phyloP scores from a whole-genome alignment of 2,888 invertebrate species.

The Bimastos eiseni region DNA sequence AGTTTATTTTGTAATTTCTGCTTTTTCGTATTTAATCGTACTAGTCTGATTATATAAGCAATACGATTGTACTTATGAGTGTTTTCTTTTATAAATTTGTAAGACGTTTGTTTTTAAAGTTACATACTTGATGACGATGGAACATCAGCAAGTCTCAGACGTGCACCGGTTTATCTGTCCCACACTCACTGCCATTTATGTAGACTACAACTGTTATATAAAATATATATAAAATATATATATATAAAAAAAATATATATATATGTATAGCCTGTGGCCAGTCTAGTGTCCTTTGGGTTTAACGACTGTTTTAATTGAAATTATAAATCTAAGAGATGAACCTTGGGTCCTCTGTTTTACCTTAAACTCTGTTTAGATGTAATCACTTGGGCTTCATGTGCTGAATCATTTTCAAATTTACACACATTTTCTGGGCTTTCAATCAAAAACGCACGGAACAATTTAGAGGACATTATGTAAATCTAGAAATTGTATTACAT shows the following conservation, averaged over 20 bases:
- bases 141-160: not conserved
- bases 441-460: not conserved
- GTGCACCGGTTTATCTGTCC: not conserved
- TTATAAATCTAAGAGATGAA: too few relatives aligned
- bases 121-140: not conserved
- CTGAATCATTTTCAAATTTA: not conserved
- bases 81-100: constrained; percentile 13
- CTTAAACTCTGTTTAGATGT: too few relatives aligned
- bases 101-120: not conserved
- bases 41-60: constrained; percentile 6
- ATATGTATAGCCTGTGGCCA: too few relatives aligned
- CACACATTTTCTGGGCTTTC: not conserved
- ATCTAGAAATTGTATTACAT: not conserved
- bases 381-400: too few relatives aligned
- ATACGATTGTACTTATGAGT: not conserved
- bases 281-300: not conserved
- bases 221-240: too few relatives aligned
- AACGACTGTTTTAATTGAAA: too few relatives aligned
- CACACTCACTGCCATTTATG: not conserved
- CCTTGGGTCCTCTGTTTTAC: too few relatives aligned
- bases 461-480: too few relatives aligned
- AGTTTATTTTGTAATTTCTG: constrained; percentile 20
- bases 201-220: too few relatives aligned
- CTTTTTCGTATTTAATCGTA: constrained; percentile 1
- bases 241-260: too few relatives aligned